Percentiles rank a stretch among this genome's conserved stretches.
These are phyloP conservation scores for Grammomys surdaster DNA, from an alignment of 2,113 vertebrate species.

Conservation along the genomic window DNA sequence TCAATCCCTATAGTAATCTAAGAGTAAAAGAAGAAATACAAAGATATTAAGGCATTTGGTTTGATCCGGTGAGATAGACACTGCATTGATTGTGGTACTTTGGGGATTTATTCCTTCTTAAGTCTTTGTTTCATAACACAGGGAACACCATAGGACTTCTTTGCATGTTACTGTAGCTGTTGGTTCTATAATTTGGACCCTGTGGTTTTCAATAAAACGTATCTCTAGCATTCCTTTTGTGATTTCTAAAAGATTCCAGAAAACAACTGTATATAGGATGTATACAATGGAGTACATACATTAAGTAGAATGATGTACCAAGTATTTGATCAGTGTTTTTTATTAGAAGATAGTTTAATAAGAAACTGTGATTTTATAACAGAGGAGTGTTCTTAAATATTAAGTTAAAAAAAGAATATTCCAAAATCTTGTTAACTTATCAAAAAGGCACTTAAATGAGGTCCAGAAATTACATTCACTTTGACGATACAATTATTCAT, in stretches of 20 bases:
- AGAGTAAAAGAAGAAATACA: not conserved
- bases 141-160: not conserved
- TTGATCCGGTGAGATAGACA: not conserved
- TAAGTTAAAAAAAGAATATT: not conserved
- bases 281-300: not conserved
- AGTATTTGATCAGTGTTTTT: not conserved
- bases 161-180: not conserved
- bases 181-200: not conserved
- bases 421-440: not conserved
- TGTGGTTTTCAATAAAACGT: not conserved
- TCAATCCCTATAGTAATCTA: not conserved
- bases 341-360: not conserved
- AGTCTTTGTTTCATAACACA: not conserved
- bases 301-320: not conserved
- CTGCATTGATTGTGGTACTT: not conserved
- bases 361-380: conserved; percentile 4
- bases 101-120: not conserved
- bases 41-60: not conserved
- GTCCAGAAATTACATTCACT: not conserved
- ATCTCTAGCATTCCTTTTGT: not conserved
- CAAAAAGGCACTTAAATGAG: not conserved
- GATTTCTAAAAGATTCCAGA: not conserved
- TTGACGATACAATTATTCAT: not conserved
- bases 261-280: not conserved
- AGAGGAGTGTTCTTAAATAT: not conserved